These are phyloP conservation scores for Atta texana DNA, from an alignment of 1,140 invertebrate genomes.

Conservation along the genomic window DNA sequence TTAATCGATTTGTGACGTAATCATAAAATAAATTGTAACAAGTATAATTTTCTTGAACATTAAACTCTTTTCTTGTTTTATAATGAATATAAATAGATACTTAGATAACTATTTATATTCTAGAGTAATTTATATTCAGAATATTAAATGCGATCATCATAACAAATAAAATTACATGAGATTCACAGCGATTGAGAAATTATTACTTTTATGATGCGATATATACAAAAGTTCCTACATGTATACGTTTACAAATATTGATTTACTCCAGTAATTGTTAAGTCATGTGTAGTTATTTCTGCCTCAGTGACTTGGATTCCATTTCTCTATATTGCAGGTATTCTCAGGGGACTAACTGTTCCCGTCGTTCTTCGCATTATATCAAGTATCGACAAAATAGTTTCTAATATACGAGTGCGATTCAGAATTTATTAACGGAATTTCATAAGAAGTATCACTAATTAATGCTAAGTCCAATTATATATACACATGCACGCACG, in stretches of 20 bases:
- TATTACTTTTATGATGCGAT: background rate
- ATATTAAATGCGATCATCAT: background rate
- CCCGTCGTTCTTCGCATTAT: conserved; percentile 8
- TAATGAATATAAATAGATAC: conserved; percentile 2
- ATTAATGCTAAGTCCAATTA: background rate
- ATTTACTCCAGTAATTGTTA: conserved; percentile 49
- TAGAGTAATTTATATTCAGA: too few relatives aligned
- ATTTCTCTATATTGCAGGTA: conserved; percentile 51
- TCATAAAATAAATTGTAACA: background rate
- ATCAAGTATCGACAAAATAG: conserved; percentile 22
- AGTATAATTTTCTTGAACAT: background rate
- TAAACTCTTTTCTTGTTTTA: background rate
- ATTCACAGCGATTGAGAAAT: background rate
- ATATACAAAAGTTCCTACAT: background rate
- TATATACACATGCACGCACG: too few relatives aligned
- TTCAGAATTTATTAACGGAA: conserved; percentile 39
- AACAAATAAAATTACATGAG: background rate
- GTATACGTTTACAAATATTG: conserved; percentile 15
- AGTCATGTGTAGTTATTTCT: conserved; percentile 53
- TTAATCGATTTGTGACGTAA: conserved; percentile 20
- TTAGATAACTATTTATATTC: background rate
- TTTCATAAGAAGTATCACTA: conserved; percentile 16
- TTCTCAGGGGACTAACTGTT: background rate
- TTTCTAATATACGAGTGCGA: conserved; percentile 10
- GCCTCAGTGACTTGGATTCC: conserved; percentile 38